phyloP scores from a whole-genome alignment of 2,888 invertebrate genomes.

The Theretra japonica region DNA sequence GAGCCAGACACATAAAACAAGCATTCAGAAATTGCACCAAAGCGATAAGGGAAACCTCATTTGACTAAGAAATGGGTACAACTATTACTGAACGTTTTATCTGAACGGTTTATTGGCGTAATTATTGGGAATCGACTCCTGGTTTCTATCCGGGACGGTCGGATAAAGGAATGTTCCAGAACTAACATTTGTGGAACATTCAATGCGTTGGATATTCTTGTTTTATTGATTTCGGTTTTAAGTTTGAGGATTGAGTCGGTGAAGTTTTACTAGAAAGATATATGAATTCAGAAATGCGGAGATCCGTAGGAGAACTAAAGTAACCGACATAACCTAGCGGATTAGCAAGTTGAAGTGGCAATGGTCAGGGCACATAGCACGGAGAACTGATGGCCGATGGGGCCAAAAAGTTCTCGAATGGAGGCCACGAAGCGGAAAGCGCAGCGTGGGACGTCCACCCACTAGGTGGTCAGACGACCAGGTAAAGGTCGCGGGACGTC shows the following conservation, averaged over 20 bases:
- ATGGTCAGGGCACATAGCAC: too few species aligned
- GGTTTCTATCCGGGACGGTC: neutral
- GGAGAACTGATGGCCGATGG: too few species aligned
- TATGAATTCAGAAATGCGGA: too few species aligned
- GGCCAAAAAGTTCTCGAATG: too few species aligned
- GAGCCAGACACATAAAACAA: neutral
- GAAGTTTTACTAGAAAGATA: neutral
- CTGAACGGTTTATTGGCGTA: slow-evolving; percentile 14
- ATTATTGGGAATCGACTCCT: slow-evolving; percentile 5
- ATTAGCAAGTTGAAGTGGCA: too few species aligned
- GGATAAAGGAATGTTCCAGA: slow-evolving; percentile 22
- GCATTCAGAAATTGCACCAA: neutral
- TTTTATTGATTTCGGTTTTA: slow-evolving; percentile 7
- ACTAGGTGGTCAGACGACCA: too few species aligned
- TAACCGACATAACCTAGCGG: too few species aligned
- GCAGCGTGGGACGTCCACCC: too few species aligned
- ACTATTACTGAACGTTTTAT: slow-evolving; percentile 12
- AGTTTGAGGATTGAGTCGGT: neutral
- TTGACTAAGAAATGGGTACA: slow-evolving; percentile 17
- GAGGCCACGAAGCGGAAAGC: too few species aligned
- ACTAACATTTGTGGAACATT: slow-evolving; percentile 5
- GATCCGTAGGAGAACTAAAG: too few species aligned
- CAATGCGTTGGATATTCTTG: neutral
- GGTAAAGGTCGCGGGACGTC: too few species aligned
- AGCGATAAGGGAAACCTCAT: neutral